phyloP scores from a whole-genome alignment of 2,797 vertebrate genomes.

The Stomatorhinus walkeri region DNA sequence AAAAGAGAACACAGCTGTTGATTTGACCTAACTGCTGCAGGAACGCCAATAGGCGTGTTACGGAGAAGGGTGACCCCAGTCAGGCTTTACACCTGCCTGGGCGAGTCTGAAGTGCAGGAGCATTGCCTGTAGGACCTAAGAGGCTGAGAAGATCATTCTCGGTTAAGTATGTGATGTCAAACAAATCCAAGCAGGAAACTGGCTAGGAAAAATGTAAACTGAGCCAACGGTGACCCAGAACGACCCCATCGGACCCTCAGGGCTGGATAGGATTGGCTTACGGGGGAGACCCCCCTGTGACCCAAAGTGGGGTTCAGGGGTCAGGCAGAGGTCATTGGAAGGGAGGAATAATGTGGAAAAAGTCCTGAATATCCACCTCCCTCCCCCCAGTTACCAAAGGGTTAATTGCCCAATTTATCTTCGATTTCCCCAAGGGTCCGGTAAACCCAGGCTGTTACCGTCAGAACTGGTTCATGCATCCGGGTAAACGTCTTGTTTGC shows the following conservation, averaged over 20 bases:
- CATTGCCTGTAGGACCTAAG: not conserved
- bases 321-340: not conserved
- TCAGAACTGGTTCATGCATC: not conserved
- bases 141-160: not conserved
- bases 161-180: not conserved
- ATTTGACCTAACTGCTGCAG: not conserved
- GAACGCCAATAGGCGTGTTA: not conserved
- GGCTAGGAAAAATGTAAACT: slow-evolving; percentile 8
- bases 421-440: not conserved
- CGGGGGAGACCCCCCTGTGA: not conserved
- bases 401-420: slow-evolving; percentile 15
- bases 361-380: not conserved
- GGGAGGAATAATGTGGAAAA: slow-evolving; percentile 15
- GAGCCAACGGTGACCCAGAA: not conserved
- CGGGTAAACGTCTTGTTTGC: not conserved
- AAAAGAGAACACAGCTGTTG: not conserved
- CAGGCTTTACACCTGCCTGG: not conserved
- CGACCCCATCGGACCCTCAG: not conserved
- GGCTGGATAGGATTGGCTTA: slow-evolving; percentile 1
- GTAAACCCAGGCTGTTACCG: not conserved
- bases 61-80: not conserved
- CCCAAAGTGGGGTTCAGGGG: not conserved
- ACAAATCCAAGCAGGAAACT: slow-evolving; percentile 8
- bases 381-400: not conserved
- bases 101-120: not conserved